Evolutionary conservation across 2,797 vertebrate species (phyloP).

Genomic region (Eospalax fontanierii): DNA sequence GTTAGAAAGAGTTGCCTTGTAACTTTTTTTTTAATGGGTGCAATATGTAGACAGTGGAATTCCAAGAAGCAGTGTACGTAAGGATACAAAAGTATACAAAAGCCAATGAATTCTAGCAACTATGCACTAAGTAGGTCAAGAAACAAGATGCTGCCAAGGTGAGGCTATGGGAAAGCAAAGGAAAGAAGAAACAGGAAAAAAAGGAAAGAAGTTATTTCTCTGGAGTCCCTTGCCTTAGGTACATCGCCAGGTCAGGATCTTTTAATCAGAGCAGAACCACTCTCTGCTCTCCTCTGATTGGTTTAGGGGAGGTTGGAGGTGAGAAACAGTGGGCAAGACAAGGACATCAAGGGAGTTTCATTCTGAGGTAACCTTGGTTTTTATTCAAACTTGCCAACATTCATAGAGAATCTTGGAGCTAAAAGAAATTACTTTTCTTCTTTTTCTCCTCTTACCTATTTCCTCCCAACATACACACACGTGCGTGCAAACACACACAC

Average conservation of each 20-base stretch:
- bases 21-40: conserved; percentile 15
- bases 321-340: background rate
- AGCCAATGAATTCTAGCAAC: background rate
- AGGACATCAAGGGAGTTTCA: background rate
- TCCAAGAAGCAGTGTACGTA: background rate
- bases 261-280: background rate
- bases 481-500: background rate
- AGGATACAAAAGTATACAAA: background rate
- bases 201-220: background rate
- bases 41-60: background rate
- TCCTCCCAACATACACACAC: background rate
- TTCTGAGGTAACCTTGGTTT: conserved; percentile 1
- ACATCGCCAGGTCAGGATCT: background rate
- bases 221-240: background rate
- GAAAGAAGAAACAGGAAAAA: background rate
- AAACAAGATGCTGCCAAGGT: background rate
- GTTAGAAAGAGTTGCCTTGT: conserved; percentile 9
- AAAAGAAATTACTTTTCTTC: conserved; percentile 16
- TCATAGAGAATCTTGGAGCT: conserved; percentile 38
- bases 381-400: background rate
- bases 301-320: background rate
- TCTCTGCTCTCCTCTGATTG: background rate
- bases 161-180: background rate
- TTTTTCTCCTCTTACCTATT: background rate
- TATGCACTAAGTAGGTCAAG: background rate